Evolutionary conservation across 2,797 vertebrate species (phyloP).

Genomic region (Falco berigora): DNA sequence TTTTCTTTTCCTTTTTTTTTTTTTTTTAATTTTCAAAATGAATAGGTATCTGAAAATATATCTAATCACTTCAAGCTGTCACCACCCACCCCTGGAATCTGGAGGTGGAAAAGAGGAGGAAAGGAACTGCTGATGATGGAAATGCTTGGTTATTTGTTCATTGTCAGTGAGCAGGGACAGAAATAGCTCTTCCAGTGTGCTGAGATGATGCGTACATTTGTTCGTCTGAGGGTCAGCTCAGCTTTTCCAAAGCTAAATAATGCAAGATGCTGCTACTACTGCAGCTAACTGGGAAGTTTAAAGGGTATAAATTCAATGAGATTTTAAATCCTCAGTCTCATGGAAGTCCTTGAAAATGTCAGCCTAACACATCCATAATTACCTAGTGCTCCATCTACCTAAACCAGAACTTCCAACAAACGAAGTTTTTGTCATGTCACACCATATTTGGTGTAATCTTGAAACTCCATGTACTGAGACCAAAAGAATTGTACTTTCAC

Average conservation of each 20-base stretch:
- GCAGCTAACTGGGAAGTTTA: neutral
- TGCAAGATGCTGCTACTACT: neutral
- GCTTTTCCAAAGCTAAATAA: neutral
- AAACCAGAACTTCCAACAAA: neutral
- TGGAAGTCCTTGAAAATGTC: neutral
- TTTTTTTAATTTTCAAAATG: neutral
- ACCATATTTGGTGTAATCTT: neutral
- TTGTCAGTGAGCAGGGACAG: slow-evolving; percentile 21
- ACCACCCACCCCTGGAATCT: slow-evolving; percentile 51
- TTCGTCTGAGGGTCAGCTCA: neutral
- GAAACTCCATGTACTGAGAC: neutral
- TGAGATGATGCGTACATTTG: neutral
- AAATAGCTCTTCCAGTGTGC: slow-evolving; percentile 7
- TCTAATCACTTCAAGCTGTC: slow-evolving; percentile 45
- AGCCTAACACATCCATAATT: neutral
- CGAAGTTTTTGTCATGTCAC: neutral
- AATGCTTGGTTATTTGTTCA: slow-evolving; percentile 32
- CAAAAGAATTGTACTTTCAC: neutral
- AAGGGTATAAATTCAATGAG: neutral
- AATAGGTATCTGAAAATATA: slow-evolving; percentile 51
- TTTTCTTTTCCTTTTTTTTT: neutral
- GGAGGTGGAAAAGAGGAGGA: slow-evolving; percentile 42
- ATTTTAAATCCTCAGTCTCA: neutral
- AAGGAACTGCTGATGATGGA: slow-evolving; percentile 28
- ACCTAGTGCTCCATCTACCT: neutral